Evolutionary conservation across 2,113 vertebrate species (phyloP), one percentile per base, ranked within the genome.

Genomic region (Nothoprocta perdicaria): DNA sequence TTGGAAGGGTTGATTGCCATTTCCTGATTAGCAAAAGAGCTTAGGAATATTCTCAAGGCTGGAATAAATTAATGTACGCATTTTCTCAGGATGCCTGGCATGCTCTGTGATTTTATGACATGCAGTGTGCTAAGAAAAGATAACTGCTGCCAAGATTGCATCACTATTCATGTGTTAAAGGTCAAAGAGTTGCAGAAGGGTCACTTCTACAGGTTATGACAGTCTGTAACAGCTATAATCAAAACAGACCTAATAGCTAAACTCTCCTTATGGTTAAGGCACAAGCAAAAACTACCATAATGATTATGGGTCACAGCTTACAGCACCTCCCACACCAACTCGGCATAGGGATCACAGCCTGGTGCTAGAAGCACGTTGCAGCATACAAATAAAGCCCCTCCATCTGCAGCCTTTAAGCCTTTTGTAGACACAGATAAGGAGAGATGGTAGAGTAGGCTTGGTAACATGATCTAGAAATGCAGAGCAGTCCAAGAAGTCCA

Each of bases 271-370:
- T 11, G 58, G 77, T 88, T 71, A 90, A 22, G 45, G 14, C 35
- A 33, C 53, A 74, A 92, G 88, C 75, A 46, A 40, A 52, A 85
- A 72, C 50, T 50, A 33, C 14, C 12, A 23, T 12, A 14, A 86
- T 55, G 38, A 72, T 26, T 38, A 29, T 71, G 38, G 76, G 9
- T 66, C 22, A 26, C 40, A 71, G 63, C 61, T 95, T 84, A 86
- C 4, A 91, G 80, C 62, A 57, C 38, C 3, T 61, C 60, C 60
- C 14, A 89, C 84, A 92, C 89, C 85, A 95, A 52, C 57, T 79
- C 72, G 90, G 89, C 89, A 57, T 58, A 48, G 24, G 80, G 88
- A 89, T 84, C 81, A 17, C 38, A 40, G 88, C 58, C 93, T 80
- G 52, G 72, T 33, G 14, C 65, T 85, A 35, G 8, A 38, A 4